Evolutionary conservation across 2,888 invertebrate species (phyloP), one percentile per base, ranked within the genome.

Genomic region (Spilosoma lubricipeda): DNA sequence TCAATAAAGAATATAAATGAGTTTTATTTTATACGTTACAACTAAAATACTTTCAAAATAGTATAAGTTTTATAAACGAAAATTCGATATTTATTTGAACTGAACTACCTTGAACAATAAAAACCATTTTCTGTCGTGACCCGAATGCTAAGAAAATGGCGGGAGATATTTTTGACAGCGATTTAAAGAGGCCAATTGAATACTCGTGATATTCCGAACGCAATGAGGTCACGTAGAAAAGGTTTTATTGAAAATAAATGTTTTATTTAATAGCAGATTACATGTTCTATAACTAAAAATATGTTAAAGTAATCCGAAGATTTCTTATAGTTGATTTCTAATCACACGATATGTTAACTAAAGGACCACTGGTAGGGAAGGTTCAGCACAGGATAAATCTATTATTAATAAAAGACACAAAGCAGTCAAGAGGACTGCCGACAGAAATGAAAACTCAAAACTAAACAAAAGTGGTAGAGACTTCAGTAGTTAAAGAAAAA

Each of bases 131-230:
- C 20, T 27, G 18, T 48, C 65, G 65, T 78, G 71, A 63, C 33
- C 33, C 11, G 73, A 70, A 71, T 79, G 42, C 39, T 71, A 75
- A 70, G 64, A 73, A 33, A 59, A 67, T 59, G 36, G 36, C 69
- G 56, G 33, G 52, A 73, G 36, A 65, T 73, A 70, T 70, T 68
- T 78, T 72, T 72, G 42, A 63, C 52, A 30, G 63, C 27, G 63
- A 68, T 76, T 74, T 72, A 36, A n/a, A 70, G 45, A 70, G 72
- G 63, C 68, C 66, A 67, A 74, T 79, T 76, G 70, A 67, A 68
- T 74, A 63, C 27, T 45, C 70, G 70, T 74, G 59, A 74, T 78
- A 73, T 72, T 36, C 68, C 39, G n/a, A 68, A n/a, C 71, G 33
- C 68, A 70, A 75, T n/a, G 42, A 45, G 48, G 36, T 71, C 72